These are phyloP conservation scores for Brachionus manjavacas DNA, from an alignment of 1,140 invertebrate genomes.

Conservation along the genomic window DNA sequence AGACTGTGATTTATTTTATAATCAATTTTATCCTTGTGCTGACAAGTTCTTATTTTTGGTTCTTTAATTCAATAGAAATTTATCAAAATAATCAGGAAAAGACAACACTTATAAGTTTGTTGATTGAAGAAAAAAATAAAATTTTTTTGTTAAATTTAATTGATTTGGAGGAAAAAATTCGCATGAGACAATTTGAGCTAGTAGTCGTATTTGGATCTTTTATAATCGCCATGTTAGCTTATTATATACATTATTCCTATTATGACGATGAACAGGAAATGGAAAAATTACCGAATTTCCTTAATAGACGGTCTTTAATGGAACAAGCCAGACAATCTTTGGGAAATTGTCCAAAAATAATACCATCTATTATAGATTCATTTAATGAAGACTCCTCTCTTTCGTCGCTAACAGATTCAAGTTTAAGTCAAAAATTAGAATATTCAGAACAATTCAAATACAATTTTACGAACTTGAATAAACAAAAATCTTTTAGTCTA, in stretches of 20 bases:
- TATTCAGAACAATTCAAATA: not conserved
- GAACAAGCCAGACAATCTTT: not conserved
- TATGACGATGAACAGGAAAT: not conserved
- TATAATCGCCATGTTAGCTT: not conserved
- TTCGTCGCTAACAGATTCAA: not conserved
- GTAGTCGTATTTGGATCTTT: not conserved
- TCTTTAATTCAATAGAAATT: not conserved
- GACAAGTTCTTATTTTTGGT: conserved; percentile 10
- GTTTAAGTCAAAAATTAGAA: not conserved
- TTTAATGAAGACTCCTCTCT: not conserved
- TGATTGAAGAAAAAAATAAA: not conserved
- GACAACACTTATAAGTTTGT: conserved; percentile 1
- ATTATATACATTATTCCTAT: conserved; percentile 1
- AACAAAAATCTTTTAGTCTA: not conserved
- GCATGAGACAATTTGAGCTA: not conserved
- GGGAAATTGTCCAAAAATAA: not conserved
- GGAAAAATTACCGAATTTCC: not conserved
- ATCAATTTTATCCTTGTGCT: not conserved
- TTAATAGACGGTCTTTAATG: not conserved
- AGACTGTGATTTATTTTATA: not conserved
- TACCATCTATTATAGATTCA: conserved; percentile 9
- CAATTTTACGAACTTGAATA: not conserved
- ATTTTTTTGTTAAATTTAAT: conserved; percentile 3
- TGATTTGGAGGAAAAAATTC: conserved; percentile 5
- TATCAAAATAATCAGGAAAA: conserved; percentile 19